A percentile compares a stretch with the other conserved stretches of the same genome.
These are phyloP conservation scores for Suillia variegata DNA, from an alignment of 2,888 invertebrate species.

Conservation along the genomic window DNA sequence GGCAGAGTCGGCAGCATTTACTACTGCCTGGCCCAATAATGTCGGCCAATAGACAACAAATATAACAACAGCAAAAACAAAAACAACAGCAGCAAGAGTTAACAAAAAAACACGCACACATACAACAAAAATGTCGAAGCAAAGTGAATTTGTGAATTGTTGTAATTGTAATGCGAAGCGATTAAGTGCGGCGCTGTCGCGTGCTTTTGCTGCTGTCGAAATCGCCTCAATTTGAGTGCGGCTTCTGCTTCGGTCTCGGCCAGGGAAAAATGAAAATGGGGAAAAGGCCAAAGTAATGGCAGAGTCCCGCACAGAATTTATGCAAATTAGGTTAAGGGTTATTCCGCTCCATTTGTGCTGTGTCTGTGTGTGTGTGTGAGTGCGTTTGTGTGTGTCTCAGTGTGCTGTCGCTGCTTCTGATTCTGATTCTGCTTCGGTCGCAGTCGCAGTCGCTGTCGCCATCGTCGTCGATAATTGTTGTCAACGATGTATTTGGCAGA, in stretches of 20 bases:
- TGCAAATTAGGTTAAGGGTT: conserved; percentile 49
- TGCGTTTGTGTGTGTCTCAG: conserved; percentile 39
- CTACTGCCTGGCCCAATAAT: no score
- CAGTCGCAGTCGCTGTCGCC: not conserved
- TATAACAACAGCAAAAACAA: conserved; percentile 6
- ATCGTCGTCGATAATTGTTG: conserved; percentile 4
- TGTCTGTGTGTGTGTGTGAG: not conserved
- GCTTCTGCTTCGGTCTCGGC: no score
- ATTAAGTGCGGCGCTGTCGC: conserved; percentile 19
- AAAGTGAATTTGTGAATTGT: conserved; percentile 12
- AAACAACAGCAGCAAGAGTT: conserved; percentile 12
- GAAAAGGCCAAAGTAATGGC: no score
- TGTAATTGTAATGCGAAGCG: conserved; percentile 21
- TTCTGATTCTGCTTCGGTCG: not conserved
- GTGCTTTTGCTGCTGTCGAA: no score
- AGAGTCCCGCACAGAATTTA: conserved; percentile 35
- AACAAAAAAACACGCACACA: no score
- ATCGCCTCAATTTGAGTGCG: no score
- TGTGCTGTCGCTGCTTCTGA: not conserved
- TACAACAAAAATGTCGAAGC: conserved; percentile 10
- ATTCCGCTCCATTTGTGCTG: conserved; percentile 40
- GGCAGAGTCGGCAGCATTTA: no score
- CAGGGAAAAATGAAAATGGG: no score
- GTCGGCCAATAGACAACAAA: conserved; percentile 7
- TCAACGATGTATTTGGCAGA: not conserved